These are phyloP conservation scores for Cyprinella venusta DNA, from an alignment of 2,797 vertebrate species.

Conservation along the genomic window DNA sequence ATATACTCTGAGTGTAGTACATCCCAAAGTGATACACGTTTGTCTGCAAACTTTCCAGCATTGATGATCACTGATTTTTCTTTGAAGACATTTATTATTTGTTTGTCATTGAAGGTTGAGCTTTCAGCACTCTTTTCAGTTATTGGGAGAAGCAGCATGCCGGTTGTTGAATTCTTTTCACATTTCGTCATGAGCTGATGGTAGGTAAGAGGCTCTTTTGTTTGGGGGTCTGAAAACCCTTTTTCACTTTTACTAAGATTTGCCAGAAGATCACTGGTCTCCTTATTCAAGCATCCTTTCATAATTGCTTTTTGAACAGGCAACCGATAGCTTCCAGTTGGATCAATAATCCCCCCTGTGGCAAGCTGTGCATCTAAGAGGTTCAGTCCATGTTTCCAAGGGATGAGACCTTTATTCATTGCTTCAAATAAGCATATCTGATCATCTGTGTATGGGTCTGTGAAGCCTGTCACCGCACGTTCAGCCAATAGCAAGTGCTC, in stretches of 20 bases:
- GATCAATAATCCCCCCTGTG: slow-evolving; percentile 87
- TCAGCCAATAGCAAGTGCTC: slow-evolving; percentile 76
- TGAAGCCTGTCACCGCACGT: slow-evolving; percentile 72
- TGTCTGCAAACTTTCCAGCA: slow-evolving; percentile 76
- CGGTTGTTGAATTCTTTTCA: slow-evolving; percentile 71
- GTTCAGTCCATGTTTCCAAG: slow-evolving; percentile 67
- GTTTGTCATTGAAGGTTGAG: slow-evolving; percentile 71
- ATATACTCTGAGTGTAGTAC: slow-evolving; percentile 86
- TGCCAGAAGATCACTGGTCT: slow-evolving; percentile 73
- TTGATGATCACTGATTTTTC: slow-evolving; percentile 70
- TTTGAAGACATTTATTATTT: slow-evolving; percentile 72
- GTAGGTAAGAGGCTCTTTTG: slow-evolving; percentile 85
- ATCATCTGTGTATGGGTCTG: slow-evolving; percentile 72
- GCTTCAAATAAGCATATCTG: slow-evolving; percentile 77
- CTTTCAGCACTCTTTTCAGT: slow-evolving; percentile 53
- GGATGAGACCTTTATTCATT: slow-evolving; percentile 70
- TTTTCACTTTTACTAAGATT: slow-evolving; percentile 77
- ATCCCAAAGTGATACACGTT: slow-evolving; percentile 82
- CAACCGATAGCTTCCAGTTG: slow-evolving; percentile 80
- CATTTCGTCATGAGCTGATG: slow-evolving; percentile 82
- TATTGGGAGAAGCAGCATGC: slow-evolving; percentile 74
- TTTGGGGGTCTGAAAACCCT: slow-evolving; percentile 88
- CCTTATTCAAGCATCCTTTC: slow-evolving; percentile 79
- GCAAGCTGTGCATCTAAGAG: slow-evolving; percentile 81
- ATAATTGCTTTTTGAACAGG: slow-evolving; percentile 80